Base-by-base conservation (phyloP, 2,888 invertebrate genomes). In the Eupeodes luniger region DNA sequence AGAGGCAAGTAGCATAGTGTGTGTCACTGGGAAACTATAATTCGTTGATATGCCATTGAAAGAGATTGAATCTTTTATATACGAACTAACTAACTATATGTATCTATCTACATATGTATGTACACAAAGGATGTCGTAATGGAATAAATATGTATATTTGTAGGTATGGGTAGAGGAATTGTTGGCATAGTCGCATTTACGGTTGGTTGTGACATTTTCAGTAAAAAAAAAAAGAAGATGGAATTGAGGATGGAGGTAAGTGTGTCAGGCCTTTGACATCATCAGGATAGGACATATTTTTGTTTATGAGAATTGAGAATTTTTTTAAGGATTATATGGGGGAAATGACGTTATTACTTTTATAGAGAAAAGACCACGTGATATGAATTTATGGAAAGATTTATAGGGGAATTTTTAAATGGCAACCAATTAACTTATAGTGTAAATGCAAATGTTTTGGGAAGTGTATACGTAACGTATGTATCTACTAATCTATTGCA, bases 111-210 rank as follows among this genome's bases (percentile, higher is more conserved):
- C 2, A 27, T 27, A 27, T 19, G 19, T 19, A 19, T 27, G 40
- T 27, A 51, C n/a, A 81, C 87, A 87, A 87, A 87, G 84, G 87
- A 84, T 84, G 87, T 81, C 87, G 87, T 87, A 87, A 87, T 79
- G 80, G 55, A 70, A 70, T 53, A 55, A 19, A 55, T 10, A 19
- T 16, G 9, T 12, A n/a, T 61, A 69, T 27, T 27, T 27, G 27
- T 2, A 27, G 27, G 19, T 19, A 27, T 27, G 2, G 27, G 27
- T 27, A 70, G 80, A 80, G 79, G 72, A 81, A 76, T 74, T 36
- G 55, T 72, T 87, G 72, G 77, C 83, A 87, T 72, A 72, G 72
- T 47, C 59, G 47, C 57, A 47, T 81, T 76, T 84, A 81, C 84
- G 62, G 87, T 84, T 84, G 9, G 59, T 72, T 80, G 79, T 87